Percentiles rank a stretch among this genome's conserved stretches.
These are phyloP conservation scores for Salpingus planirostris DNA, from an alignment of 2,888 invertebrate species.

Conservation along the genomic window DNA sequence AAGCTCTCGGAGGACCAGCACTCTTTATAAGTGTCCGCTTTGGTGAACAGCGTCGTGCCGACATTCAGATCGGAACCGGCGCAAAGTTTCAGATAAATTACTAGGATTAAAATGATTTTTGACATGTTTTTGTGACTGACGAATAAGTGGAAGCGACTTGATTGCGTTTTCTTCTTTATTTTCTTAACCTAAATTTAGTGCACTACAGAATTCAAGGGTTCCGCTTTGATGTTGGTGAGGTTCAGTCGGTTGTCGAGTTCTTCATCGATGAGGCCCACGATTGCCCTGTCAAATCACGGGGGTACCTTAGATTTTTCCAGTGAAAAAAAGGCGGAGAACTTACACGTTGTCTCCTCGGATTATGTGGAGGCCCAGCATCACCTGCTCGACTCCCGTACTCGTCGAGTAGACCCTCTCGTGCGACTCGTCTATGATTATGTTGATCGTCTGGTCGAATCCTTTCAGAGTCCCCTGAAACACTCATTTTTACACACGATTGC, in stretches of 20 bases:
- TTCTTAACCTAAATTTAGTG: too few relatives aligned
- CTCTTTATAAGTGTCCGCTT: slow-evolving; percentile 30
- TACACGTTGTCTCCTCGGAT: slow-evolving; percentile 97
- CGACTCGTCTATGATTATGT: slow-evolving; percentile 94
- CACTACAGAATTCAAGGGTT: slow-evolving; percentile 72
- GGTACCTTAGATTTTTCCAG: neutral
- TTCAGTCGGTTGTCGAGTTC: slow-evolving; percentile 73
- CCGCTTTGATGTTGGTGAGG: slow-evolving; percentile 70
- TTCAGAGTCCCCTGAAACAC: slow-evolving; percentile 75
- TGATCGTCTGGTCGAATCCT: slow-evolving; percentile 99
- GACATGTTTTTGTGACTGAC: too few relatives aligned
- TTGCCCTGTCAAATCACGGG: slow-evolving; percentile 48
- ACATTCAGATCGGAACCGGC: slow-evolving; percentile 14
- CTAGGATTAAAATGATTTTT: too few relatives aligned
- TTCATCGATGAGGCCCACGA: slow-evolving; percentile 78
- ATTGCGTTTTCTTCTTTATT: too few relatives aligned
- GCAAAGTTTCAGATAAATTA: too few relatives aligned
- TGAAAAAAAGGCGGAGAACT: slow-evolving; percentile 32
- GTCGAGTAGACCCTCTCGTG: slow-evolving; percentile 97
- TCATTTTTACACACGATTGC: neutral
- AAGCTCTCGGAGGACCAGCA: slow-evolving; percentile 38
- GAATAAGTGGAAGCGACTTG: too few relatives aligned
- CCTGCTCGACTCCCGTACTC: slow-evolving; percentile 85
- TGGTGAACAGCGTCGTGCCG: slow-evolving; percentile 37
- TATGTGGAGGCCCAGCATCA: slow-evolving; percentile 93